phyloP scores from a whole-genome alignment of 2,888 invertebrate genomes.

The Eucriotettix oculatus region DNA sequence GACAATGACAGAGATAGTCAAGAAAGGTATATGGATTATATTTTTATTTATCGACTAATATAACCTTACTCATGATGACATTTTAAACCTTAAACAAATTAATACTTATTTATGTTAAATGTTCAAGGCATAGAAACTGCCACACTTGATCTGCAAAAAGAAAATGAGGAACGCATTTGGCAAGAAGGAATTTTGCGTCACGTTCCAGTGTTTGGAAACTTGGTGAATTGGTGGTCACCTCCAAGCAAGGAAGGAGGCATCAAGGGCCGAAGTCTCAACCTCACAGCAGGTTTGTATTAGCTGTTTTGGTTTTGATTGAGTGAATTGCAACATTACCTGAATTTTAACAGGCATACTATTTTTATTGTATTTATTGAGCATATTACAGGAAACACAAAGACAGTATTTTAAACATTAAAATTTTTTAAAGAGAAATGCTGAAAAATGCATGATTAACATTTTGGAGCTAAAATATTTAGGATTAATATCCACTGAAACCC shows the following conservation, averaged over 20 bases:
- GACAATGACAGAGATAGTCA: slow-evolving; percentile 89
- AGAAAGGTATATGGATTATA: slow-evolving; percentile 42
- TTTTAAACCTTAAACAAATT: neutral
- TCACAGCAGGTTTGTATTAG: slow-evolving; percentile 27
- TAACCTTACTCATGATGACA: neutral
- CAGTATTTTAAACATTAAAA: no score
- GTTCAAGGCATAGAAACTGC: slow-evolving; percentile 81
- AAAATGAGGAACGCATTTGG: slow-evolving; percentile 78
- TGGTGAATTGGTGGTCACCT: slow-evolving; percentile 95
- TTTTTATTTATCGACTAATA: neutral
- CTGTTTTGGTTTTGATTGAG: neutral
- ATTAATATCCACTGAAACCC: no score
- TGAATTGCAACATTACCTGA: no score
- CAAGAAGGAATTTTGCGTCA: slow-evolving; percentile 88
- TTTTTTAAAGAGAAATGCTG: neutral
- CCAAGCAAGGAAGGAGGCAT: slow-evolving; percentile 59
- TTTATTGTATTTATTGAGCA: no score
- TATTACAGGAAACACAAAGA: no score
- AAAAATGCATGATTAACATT: no score
- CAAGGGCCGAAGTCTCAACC: slow-evolving; percentile 66
- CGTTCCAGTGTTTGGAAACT: slow-evolving; percentile 83
- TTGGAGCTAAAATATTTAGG: no score
- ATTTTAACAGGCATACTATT: no score
- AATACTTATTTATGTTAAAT: neutral
- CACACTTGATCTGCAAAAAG: slow-evolving; percentile 76